phyloP scores from a whole-genome alignment of 2,797 vertebrate species.

The Natrix natrix region DNA sequence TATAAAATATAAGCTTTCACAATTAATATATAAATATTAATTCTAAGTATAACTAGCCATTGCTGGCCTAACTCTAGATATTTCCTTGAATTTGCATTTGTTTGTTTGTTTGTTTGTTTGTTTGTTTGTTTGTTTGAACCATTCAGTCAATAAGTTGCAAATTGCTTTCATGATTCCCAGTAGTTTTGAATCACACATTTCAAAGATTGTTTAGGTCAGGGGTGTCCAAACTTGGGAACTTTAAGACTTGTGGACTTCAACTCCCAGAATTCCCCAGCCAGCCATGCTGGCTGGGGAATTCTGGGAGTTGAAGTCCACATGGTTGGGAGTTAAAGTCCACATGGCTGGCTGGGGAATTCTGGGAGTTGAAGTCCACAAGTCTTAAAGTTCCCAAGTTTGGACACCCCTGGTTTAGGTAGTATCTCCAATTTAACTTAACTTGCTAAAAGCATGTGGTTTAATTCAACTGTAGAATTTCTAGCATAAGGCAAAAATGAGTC shows the following conservation, averaged over 20 bases:
- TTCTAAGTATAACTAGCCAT: background rate
- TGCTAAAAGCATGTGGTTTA: background rate
- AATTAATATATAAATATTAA: background rate
- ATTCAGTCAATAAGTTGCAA: background rate
- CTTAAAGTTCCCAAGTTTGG: too few relatives aligned
- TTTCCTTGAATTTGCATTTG: background rate
- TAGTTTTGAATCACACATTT: background rate
- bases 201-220: background rate
- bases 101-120: background rate
- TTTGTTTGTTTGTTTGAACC: background rate
- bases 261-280: too few relatives aligned
- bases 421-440: background rate
- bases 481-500: background rate
- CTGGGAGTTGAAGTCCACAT: too few relatives aligned
- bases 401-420: background rate
- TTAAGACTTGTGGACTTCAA: too few relatives aligned
- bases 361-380: too few relatives aligned
- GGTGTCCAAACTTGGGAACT: too few relatives aligned
- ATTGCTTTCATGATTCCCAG: background rate
- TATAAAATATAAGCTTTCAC: background rate
- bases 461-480: background rate
- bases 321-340: too few relatives aligned
- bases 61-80: background rate
- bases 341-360: too few relatives aligned
- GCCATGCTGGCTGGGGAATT: too few relatives aligned